phyloP scores from a whole-genome alignment of 92 coral and sea anemone species.

The Epizoanthus rinbou region DNA sequence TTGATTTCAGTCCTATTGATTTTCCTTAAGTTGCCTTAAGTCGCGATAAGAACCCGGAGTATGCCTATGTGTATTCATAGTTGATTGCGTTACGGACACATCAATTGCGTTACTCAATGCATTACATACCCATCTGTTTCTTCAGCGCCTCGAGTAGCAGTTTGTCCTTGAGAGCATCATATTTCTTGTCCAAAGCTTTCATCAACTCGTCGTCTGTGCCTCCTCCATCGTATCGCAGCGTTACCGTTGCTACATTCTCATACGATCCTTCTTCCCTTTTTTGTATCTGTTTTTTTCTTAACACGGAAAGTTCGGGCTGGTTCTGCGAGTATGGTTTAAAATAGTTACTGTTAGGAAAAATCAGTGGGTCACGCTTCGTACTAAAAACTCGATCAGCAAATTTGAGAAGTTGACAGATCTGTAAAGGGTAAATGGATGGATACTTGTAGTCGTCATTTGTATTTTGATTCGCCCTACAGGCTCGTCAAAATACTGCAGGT shows the following conservation, averaged over 20 bases:
- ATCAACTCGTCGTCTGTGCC: constrained; percentile 86
- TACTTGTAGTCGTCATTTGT: too few species aligned
- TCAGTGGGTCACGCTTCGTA: too few species aligned
- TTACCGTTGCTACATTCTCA: constrained; percentile 85
- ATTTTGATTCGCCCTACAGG: too few species aligned
- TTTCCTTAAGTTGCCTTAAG: too few species aligned
- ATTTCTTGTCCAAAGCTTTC: constrained; percentile 83
- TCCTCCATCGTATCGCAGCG: constrained; percentile 88
- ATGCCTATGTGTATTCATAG: too few species aligned
- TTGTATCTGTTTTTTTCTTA: constrained; percentile 73
- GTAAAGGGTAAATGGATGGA: too few species aligned
- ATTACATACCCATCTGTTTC: constrained; percentile 81
- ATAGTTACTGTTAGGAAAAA: too few species aligned
- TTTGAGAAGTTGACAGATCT: background rate
- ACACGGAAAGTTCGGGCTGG: constrained; percentile 70
- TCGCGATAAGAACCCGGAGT: too few species aligned
- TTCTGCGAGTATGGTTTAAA: constrained; percentile 32
- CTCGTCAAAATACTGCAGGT: too few species aligned
- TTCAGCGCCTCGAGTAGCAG: constrained; percentile 86
- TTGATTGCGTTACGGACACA: background rate
- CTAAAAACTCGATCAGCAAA: too few species aligned
- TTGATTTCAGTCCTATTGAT: too few species aligned
- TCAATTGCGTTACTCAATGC: background rate
- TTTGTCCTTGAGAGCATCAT: constrained; percentile 90
- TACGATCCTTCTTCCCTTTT: constrained; percentile 72